Evolutionary conservation across 2,797 vertebrate species (phyloP), one percentile per base, ranked within the genome.

Genomic region (Chrysocyon brachyurus): DNA sequence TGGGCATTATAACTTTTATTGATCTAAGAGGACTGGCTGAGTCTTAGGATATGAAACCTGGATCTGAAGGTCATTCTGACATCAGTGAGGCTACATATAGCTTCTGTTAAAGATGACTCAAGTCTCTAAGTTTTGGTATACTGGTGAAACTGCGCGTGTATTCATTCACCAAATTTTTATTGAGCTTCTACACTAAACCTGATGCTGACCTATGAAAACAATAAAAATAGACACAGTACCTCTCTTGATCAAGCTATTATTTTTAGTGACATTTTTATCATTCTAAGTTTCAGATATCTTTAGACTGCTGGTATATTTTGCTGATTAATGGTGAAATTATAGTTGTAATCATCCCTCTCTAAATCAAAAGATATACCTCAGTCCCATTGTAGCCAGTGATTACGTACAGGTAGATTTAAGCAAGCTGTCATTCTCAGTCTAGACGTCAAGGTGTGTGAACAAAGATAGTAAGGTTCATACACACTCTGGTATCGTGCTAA

Each of bases 251-350:
- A 57, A 82, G 24, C 21, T 59, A 63, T 63, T 95, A 77, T 49
- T 96, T 94, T 94, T 95, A 92, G 40, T 61, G 96, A 96, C 63
- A 88, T 9, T 26, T 96, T 85, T 88, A 77, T 83, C 90, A 86
- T 64, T 88, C 36, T 33, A 85, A 52, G 31, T 93, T 95, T 97
- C 56, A 78, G 73, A 57, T 15, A 95, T 26, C 46, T 24, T 77
- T 33, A 63, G 6, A 57, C 11, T 79, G 21, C 61, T 94, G 82
- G 88, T 72, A 79, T 78, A 82, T 94, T 93, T 93, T 96, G 52
- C 22, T 95, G 77, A 94, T 94, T 96, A 86, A 97, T 66, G 28
- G 46, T 90, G 33, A 96, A 96, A 96, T 61, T 82, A 40, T 85
- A 87, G 84, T 78, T 97, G 54, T 90, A 86, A 17, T 75, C 72